These are phyloP conservation scores for Scomberomorus guttatus DNA, from an alignment of 2,797 vertebrate genomes.

Conservation along the genomic window DNA sequence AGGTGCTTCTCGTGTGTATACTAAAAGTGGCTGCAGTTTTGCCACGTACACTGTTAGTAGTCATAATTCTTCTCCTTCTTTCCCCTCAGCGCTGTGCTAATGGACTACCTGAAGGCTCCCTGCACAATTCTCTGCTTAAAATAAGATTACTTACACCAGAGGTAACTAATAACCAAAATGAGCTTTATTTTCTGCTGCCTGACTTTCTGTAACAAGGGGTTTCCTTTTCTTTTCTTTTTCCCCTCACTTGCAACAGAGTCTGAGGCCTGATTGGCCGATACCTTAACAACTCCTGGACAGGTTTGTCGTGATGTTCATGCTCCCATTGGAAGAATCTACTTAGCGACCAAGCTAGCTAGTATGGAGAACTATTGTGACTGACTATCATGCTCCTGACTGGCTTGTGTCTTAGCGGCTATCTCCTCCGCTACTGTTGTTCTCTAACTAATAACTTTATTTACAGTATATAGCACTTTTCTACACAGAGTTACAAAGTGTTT, in stretches of 20 bases:
- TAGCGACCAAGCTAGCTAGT: too few relatives aligned
- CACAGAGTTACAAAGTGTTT: too few relatives aligned
- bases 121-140: conserved; percentile 31
- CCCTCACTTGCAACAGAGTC: not conserved
- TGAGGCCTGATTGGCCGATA: conserved; percentile 14
- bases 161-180: conserved; percentile 52
- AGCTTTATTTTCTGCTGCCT: conserved; percentile 29
- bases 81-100: conserved; percentile 30
- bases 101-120: conserved; percentile 55
- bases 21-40: conserved; percentile 41
- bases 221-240: not conserved
- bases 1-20: not conserved
- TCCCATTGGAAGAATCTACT: not conserved
- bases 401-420: too few relatives aligned
- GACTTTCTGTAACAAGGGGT: not conserved
- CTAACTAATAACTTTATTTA: too few relatives aligned
- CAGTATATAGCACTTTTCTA: too few relatives aligned
- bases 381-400: too few relatives aligned
- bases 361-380: too few relatives aligned
- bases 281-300: not conserved
- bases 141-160: conserved; percentile 49
- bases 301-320: not conserved
- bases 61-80: conserved; percentile 35
- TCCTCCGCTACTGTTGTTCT: too few relatives aligned
- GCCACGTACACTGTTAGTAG: not conserved